Evolutionary conservation across 92 coral and sea anemone genomes (phyloP), one percentile per base, ranked within the genome.

Genomic region (Actinostola sp.): DNA sequence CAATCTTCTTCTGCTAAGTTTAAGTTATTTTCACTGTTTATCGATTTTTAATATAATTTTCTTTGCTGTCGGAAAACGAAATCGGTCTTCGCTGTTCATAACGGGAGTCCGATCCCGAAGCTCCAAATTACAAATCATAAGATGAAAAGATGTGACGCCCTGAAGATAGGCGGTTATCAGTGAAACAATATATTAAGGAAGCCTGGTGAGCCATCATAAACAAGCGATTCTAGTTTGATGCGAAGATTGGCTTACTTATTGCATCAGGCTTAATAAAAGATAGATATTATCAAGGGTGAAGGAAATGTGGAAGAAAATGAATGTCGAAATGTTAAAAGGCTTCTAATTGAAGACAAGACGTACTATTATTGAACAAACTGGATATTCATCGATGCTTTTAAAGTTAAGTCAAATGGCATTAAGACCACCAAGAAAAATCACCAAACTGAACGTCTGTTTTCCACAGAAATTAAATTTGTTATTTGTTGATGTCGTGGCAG

Each of bases 351-450:
- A 57, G n/a, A 17, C 63, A 0, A 57, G 63, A 57, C 63, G 1
- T 57, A 29, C 63, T 57, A 30, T 57, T 57, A 8, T 29, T 4
- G 16, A 6, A 30, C 20, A 57, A 17, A 52, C 7, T 57, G 13
- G 38, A 27, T 57, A 57, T 27, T 57, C 63, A 57, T 20, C 36
- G 27, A 27, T 6, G 63, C 63, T 57, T 57, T 57, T 57, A 53
- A 53, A 3, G 54, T 48, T 48, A 53, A 53, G 28, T 57, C 63
- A 57, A 57, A 57, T 57, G 19, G 36, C 39, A 57, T 57, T 57
- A 57, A 57, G 27, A 27, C n/a, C n/a, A 57, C 28, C 39, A 23
- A 28, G 27, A 27, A 16, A 27, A 0, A 16, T 26, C n/a, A n/a
- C 26, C 63, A 53, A 2, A 53, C 14, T 23, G 20, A 20, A 16